Evolutionary conservation across 1,140 invertebrate genomes (phyloP).

Genomic region (Araneus ventricosus): DNA sequence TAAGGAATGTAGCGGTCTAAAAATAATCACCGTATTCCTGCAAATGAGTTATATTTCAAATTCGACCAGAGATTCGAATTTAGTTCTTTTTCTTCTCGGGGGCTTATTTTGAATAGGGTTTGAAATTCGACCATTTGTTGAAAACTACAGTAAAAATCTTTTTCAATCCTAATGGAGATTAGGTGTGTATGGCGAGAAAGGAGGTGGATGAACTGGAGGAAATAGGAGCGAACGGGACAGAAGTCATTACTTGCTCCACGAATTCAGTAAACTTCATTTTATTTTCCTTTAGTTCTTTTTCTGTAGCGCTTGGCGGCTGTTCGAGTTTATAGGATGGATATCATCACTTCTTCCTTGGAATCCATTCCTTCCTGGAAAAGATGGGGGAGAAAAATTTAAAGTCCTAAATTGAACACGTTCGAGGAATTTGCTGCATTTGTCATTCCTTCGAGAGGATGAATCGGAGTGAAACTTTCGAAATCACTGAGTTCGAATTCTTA

Average conservation of each 20-base stretch:
- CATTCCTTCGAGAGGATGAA: background rate
- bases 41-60: constrained; percentile 35
- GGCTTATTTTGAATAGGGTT: constrained; percentile 3
- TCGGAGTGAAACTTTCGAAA: background rate
- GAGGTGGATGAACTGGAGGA: no score
- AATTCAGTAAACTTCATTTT: constrained; percentile 57
- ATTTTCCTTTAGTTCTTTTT: background rate
- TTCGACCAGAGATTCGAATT: background rate
- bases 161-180: constrained; percentile 1
- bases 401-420: background rate
- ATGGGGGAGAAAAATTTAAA: background rate
- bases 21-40: constrained; percentile 11
- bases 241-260: constrained; percentile 25
- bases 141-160: constrained; percentile 43
- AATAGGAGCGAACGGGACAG: background rate
- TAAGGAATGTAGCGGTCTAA: background rate
- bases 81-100: background rate
- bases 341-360: background rate
- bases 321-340: constrained; percentile 17
- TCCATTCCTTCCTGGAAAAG: background rate
- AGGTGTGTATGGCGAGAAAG: no score
- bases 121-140: constrained; percentile 40
- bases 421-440: background rate
- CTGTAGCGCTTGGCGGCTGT: background rate
- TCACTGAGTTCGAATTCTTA: background rate